Base-by-base conservation (phyloP, 2,797 vertebrate genomes). In the Limosa lapponica region DNA sequence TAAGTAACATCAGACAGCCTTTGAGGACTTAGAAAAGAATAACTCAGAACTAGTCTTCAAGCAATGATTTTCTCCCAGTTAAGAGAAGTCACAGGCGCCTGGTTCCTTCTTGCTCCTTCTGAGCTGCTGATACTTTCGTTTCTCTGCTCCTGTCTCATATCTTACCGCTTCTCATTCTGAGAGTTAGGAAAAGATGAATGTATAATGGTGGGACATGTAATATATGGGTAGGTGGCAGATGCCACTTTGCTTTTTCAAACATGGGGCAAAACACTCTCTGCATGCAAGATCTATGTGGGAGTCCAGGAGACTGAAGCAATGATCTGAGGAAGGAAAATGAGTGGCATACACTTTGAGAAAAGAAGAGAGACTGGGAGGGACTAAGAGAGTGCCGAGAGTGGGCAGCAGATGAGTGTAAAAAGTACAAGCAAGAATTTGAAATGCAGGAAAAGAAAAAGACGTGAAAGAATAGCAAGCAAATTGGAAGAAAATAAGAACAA, bases 161-260 rank as follows among this genome's bases (percentile, higher is more conserved):
- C 11, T 80, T 79, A 46, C 14, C 4, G 2, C 2, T 3, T 59
- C 7, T 43, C 5, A 12, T 59, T 78, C 24, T 32, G 10, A 64
- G 11, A 66, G 32, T 59, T 10, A 48, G 36, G 8, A 59, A 59
- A 69, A 59, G 32, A 7, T 6, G 1, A 77, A 57, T 25, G 6
- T 22, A 15, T 82, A 49, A 20, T 14, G 12, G 12, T 2, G 13
- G 37, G 20, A 39, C 2, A 48, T 27, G 1, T 25, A 72, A 41
- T 9, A 1, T 25, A 57, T 1, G 1, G 8, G 16, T 17, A 64
- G 11, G 48, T 1, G 3, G 16, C 14, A 80, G 59, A 41, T 0
- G 0, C 1, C 3, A 14, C 8, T 69, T 57, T n/a, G 20, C 11
- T 83, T 74, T 74, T 81, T 71, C 36, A 81, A 61, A 51, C 16